Evolutionary conservation across 2,113 vertebrate species (phyloP).

Genomic region (Campylorhamphus procurvoides): DNA sequence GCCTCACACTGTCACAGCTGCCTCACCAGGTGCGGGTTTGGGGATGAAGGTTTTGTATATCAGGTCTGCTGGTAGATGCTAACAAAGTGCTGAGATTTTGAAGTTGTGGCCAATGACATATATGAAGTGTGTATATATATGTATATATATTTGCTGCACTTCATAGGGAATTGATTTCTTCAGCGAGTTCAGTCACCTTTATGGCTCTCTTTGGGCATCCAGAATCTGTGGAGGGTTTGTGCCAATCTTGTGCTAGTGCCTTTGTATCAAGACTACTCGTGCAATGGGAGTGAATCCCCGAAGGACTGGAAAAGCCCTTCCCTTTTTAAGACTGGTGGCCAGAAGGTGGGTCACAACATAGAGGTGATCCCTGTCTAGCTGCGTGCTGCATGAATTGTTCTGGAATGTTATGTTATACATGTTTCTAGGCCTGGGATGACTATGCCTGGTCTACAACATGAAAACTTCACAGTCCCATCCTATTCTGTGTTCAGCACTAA

Average conservation of each 20-base stretch:
- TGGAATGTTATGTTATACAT: neutral
- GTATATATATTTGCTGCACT: neutral
- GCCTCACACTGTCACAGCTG: neutral
- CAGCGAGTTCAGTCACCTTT: neutral
- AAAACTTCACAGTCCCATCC: neutral
- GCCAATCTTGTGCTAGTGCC: neutral
- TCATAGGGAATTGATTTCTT: neutral
- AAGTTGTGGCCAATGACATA: neutral
- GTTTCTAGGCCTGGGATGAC: neutral
- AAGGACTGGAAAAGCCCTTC: neutral
- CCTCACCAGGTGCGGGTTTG: neutral
- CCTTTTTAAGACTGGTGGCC: neutral
- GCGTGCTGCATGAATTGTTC: neutral
- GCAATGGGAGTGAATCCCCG: neutral
- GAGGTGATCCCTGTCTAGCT: neutral
- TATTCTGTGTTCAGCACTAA: neutral
- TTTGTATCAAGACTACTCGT: neutral
- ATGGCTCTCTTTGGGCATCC: neutral
- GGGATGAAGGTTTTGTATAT: neutral
- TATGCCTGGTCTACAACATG: neutral
- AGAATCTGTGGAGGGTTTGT: neutral
- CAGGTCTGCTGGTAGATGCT: neutral
- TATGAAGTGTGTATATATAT: neutral
- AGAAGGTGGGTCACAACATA: neutral
- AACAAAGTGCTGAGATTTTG: neutral